Conservation (phyloP, 2,797 vertebrate species). For the Micrastur ruficollis region DNA sequence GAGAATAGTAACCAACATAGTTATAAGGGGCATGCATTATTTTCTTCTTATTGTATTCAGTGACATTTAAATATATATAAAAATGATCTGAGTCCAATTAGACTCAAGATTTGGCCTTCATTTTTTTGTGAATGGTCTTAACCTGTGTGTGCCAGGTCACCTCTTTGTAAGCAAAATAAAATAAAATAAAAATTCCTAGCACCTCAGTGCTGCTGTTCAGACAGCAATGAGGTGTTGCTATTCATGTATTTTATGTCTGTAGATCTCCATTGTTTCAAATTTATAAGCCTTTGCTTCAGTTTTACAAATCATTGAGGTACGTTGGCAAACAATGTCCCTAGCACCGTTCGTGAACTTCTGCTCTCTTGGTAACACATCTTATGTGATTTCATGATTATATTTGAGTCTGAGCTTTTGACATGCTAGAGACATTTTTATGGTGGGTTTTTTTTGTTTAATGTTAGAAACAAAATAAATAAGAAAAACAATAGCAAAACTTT, state of each 20-base stretch:
- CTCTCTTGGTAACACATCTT: background rate
- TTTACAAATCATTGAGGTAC: background rate
- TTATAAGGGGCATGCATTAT: background rate
- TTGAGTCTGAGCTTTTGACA: background rate
- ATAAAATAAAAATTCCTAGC: too few relatives aligned
- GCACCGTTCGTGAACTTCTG: rapidly evolving
- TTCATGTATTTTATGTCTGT: background rate
- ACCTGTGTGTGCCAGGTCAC: background rate
- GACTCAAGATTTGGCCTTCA: background rate
- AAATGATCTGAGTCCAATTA: background rate
- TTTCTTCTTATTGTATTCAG: background rate
- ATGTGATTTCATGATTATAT: background rate
- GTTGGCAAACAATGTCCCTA: background rate
- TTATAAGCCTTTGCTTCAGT: background rate
- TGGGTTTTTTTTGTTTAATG: background rate
- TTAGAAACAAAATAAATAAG: background rate
- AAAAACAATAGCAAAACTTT: background rate
- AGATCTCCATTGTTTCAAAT: background rate
- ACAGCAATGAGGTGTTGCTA: background rate
- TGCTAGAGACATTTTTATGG: background rate
- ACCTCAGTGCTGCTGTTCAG: background rate
- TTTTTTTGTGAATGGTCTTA: background rate
- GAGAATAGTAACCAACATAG: background rate
- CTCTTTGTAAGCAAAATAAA: background rate
- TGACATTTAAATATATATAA: background rate